Base-by-base conservation (phyloP, 2,113 vertebrate species). In the Orcinus orca region DNA sequence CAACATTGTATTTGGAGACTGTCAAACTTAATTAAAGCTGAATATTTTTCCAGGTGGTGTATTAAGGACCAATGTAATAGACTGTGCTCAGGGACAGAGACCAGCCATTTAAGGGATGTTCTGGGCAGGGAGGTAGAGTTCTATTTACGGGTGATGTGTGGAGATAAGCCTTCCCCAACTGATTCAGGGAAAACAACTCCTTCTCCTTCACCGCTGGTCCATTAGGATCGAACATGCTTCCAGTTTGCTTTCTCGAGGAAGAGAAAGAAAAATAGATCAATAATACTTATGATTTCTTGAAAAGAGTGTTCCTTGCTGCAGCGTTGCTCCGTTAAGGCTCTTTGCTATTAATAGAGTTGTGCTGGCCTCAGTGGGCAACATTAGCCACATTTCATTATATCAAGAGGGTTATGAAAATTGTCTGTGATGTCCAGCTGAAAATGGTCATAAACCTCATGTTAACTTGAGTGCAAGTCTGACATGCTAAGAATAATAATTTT, bases 281-380 rank as follows among this genome's bases (percentile, higher is more conserved):
- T 95, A 25, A 2, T 62, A 94, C 84, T 97, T 96, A 84, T 80
- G 3, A 95, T 97, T 98, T 97, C 96, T 96, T 90, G 63, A 94
- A 96, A 88, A 93, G 29, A 92, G 0, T 1, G 58, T 92, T 97
- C 55, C 83, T 90, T 68, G 47, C 33, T 92, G 25, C 12, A 2
- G 2, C 17, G 26, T 53, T 63, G 33, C 38, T 96, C 84, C 71
- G 31, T 95, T 95, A 96, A 96, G 65, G 55, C 80, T 91, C 3
- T 50, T 70, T 20, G 90, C 86, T 97, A 79, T 77, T 38, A 13
- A 20, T 91, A 65, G 9, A 0, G 0, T 60, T 58, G 50, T 47
- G 0, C 44, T 94, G 93, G 41, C 90, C 80, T 50, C 92, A 87
- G 50, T 63, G 53, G 91, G 85, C 65, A 76, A 1, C 74, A 81